Conservation (phyloP, 2,797 vertebrate genomes). For the Dipus sagitta region DNA sequence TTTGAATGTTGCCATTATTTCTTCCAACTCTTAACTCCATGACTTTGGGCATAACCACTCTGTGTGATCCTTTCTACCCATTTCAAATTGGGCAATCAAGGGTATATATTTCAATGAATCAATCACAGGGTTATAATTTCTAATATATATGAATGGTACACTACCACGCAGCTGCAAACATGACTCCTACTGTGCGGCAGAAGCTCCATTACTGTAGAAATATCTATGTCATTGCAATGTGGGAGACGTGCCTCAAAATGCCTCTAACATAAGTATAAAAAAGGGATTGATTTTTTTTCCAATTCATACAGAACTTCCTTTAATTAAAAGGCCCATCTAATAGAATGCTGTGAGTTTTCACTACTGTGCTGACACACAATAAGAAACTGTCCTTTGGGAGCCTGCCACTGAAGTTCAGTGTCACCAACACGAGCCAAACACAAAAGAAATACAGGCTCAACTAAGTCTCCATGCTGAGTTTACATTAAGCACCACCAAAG, state of each 20-base stretch:
- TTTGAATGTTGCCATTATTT: not conserved
- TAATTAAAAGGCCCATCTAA: not conserved
- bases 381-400: conserved; percentile 5
- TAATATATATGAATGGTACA: not conserved
- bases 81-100: not conserved
- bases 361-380: not conserved
- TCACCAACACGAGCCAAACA: conserved; percentile 11
- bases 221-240: not conserved
- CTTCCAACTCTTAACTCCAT: not conserved
- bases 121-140: not conserved
- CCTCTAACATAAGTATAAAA: conserved; percentile 4
- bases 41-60: not conserved
- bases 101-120: too few relatives aligned
- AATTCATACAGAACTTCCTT: not conserved
- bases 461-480: conserved; percentile 13
- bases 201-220: not conserved
- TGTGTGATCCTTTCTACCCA: not conserved
- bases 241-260: not conserved
- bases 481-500: conserved; percentile 58
- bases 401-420: not conserved
- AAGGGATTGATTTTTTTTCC: not conserved
- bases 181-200: not conserved
- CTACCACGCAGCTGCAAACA: not conserved
- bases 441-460: not conserved
- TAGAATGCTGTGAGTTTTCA: not conserved